phyloP scores from a whole-genome alignment of 1,140 invertebrate genomes.

The Glomeris maerens region DNA sequence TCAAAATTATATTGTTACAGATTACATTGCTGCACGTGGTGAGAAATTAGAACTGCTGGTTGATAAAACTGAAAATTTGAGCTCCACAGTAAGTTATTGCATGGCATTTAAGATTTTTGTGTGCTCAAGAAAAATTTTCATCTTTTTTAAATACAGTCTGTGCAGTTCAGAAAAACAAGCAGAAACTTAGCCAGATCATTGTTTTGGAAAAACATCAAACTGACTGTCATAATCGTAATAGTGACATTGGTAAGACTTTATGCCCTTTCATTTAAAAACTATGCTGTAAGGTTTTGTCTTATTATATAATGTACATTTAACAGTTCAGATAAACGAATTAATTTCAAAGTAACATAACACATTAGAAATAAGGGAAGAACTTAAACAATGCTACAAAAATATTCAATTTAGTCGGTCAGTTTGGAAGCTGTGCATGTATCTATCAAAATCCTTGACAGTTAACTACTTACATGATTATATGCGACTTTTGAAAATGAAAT shows the following conservation, averaged over 20 bases:
- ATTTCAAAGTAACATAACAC: no score
- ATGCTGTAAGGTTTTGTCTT: no score
- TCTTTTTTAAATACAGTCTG: slow-evolving; percentile 70
- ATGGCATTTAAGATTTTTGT: slow-evolving; percentile 9
- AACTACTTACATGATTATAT: no score
- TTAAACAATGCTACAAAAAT: no score
- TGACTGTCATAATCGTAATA: slow-evolving; percentile 60
- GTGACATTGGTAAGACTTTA: slow-evolving; percentile 48
- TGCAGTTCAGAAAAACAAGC: slow-evolving; percentile 71
- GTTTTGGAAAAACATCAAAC: slow-evolving; percentile 88
- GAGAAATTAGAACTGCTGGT: slow-evolving; percentile 76
- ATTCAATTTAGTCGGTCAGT: no score
- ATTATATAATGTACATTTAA: no score
- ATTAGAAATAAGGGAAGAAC: no score
- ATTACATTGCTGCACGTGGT: slow-evolving; percentile 66
- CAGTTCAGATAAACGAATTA: no score
- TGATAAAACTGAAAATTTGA: slow-evolving; percentile 80
- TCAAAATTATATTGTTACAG: slow-evolving; percentile 36
- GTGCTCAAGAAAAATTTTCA: slow-evolving; percentile 16
- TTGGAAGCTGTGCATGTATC: no score
- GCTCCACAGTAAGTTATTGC: slow-evolving; percentile 59
- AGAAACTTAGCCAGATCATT: slow-evolving; percentile 67
- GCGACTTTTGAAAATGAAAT: no score
- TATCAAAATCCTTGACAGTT: no score
- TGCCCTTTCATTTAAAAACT: slow-evolving; percentile 3